Evolutionary conservation across 2,797 vertebrate species (phyloP).

Genomic region (Sebastes hubbsi): DNA sequence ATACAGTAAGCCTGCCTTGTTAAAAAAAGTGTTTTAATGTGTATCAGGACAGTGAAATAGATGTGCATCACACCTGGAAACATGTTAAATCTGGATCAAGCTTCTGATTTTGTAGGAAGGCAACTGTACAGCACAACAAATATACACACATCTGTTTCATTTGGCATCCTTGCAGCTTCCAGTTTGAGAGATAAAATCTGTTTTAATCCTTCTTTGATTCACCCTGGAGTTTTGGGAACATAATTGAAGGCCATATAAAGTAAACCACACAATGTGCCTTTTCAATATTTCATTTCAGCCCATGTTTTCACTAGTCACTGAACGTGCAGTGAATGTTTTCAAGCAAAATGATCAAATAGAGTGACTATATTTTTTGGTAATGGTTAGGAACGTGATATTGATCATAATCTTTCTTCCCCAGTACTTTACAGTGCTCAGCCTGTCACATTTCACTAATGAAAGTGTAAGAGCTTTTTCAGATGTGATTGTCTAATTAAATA

Average conservation of each 20-base stretch:
- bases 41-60: background rate
- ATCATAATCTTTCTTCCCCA: constrained; percentile 15
- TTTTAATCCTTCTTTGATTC: background rate
- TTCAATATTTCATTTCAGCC: constrained; percentile 1
- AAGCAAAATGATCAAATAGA: constrained; percentile 1
- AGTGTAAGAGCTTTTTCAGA: constrained; percentile 30
- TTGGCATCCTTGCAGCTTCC: background rate
- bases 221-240: background rate
- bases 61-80: background rate
- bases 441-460: constrained; percentile 39
- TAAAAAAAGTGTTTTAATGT: background rate
- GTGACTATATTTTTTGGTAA: constrained; percentile 5
- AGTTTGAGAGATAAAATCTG: background rate
- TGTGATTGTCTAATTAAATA: constrained; percentile 44
- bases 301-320: background rate
- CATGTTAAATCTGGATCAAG: background rate
- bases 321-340: background rate
- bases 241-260: background rate
- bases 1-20: background rate
- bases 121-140: background rate
- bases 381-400: background rate
- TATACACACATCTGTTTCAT: background rate
- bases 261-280: background rate
- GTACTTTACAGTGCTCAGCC: background rate
- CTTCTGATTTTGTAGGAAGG: background rate